Conservation (phyloP, 2,797 vertebrate species). For the Tolypeutes matacus region DNA sequence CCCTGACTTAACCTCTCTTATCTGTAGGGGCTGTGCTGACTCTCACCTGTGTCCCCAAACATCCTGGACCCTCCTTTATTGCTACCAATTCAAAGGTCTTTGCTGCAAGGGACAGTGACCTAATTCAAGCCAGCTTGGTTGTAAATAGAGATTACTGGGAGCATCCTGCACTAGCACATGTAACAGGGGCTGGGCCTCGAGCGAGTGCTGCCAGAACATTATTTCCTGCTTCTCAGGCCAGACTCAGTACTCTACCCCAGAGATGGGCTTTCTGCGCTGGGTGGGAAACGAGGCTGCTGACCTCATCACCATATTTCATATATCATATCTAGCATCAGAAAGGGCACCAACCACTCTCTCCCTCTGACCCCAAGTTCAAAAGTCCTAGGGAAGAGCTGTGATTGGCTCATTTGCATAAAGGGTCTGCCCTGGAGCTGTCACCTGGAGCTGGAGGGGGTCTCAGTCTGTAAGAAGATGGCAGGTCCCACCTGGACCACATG, state of each 20-base stretch:
- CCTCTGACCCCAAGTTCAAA: too few species aligned
- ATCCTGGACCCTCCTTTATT: background rate
- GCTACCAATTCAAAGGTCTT: fast-evolving
- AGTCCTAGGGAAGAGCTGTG: background rate
- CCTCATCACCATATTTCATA: too few species aligned
- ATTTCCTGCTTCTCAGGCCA: background rate
- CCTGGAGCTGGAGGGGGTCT: background rate
- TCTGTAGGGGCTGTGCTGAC: background rate
- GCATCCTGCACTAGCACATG: fast-evolving
- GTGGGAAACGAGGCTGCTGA: background rate
- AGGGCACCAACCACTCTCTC: background rate
- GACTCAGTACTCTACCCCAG: too few species aligned
- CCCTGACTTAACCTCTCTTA: background rate
- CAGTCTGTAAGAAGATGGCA: fast-evolving
- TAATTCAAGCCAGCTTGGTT: too few species aligned
- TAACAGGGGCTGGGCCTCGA: background rate
- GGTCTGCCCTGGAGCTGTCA: background rate
- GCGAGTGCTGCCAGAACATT: fast-evolving
- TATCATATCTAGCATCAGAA: fast-evolving
- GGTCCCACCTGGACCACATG: background rate
- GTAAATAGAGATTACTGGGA: fast-evolving
- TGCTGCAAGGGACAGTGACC: background rate
- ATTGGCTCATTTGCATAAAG: background rate
- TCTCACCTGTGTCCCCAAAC: background rate
- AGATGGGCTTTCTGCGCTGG: background rate